These are phyloP conservation scores for Isaurus tuberculatus DNA, from an alignment of 92 coral and sea anemone species.

Conservation along the genomic window DNA sequence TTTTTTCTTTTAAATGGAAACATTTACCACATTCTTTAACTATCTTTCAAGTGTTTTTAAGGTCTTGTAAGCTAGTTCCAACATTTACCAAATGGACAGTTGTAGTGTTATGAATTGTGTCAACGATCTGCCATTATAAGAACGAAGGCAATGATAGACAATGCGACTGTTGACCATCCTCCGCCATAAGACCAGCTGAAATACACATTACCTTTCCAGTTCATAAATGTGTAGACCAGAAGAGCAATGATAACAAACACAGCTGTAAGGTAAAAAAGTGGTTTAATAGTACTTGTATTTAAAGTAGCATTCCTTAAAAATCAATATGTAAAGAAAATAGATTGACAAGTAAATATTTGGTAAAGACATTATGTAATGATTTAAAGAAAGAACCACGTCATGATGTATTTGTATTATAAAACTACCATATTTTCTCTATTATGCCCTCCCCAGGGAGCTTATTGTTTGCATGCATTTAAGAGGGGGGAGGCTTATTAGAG, in stretches of 20 bases:
- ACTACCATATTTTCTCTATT: no score
- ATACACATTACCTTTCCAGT: slow-evolving; percentile 88
- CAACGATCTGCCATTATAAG: slow-evolving; percentile 98
- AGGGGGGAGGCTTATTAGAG: no score
- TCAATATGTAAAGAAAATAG: background rate
- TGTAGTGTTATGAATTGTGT: background rate
- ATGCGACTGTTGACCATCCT: slow-evolving; percentile 97
- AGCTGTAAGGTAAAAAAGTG: slow-evolving; percentile 54
- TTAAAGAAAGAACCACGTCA: no score
- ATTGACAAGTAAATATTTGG: background rate
- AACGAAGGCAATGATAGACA: slow-evolving; percentile 92
- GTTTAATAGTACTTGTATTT: background rate
- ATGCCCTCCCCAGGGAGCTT: no score
- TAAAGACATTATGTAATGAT: no score
- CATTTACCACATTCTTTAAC: background rate
- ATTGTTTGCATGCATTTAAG: no score
- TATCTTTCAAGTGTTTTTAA: background rate
- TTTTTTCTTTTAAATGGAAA: background rate
- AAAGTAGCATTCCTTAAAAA: background rate
- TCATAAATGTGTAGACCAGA: slow-evolving; percentile 88
- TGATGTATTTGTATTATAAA: no score
- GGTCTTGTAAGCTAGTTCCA: background rate
- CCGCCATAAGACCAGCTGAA: slow-evolving; percentile 99
- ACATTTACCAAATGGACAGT: background rate
- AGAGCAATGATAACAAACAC: slow-evolving; percentile 84